Conservation (phyloP, 2,888 invertebrate species). For the Tetragnatha montana region DNA sequence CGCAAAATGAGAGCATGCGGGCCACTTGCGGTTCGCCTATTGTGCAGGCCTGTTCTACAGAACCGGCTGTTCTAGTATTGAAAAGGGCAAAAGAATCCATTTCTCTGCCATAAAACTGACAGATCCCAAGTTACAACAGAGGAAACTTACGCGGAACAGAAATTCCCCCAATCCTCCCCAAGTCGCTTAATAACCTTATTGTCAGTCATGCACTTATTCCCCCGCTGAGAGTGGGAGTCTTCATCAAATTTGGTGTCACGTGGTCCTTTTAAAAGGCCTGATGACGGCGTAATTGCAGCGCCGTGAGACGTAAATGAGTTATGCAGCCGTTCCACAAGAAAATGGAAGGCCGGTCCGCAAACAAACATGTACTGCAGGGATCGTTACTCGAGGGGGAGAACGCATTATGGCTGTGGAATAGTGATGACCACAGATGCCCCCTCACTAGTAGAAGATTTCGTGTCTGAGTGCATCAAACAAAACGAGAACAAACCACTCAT, state of each 20-base stretch:
- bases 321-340: constrained; percentile 16
- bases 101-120: too few relatives aligned
- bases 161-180: constrained; percentile 22
- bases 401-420: neutral
- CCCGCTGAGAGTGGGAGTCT: neutral
- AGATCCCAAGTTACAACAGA: too few relatives aligned
- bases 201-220: constrained; percentile 5
- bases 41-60: too few relatives aligned
- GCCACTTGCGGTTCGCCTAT: too few relatives aligned
- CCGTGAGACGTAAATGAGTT: constrained; percentile 58
- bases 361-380: neutral
- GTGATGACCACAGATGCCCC: neutral
- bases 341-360: neutral
- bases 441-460: too few relatives aligned
- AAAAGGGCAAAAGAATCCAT: too few relatives aligned
- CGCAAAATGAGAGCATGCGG: too few relatives aligned
- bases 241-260: constrained; percentile 55
- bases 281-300: constrained; percentile 42
- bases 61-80: too few relatives aligned
- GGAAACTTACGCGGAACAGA: constrained; percentile 18
- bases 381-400: constrained; percentile 2
- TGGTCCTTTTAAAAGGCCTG: constrained; percentile 41
- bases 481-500: neutral
- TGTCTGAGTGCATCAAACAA: neutral
- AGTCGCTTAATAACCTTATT: constrained; percentile 28